Evolutionary conservation across 2,888 invertebrate genomes (phyloP), one percentile per base, ranked within the genome.

Genomic region (Ernsta delagoae): DNA sequence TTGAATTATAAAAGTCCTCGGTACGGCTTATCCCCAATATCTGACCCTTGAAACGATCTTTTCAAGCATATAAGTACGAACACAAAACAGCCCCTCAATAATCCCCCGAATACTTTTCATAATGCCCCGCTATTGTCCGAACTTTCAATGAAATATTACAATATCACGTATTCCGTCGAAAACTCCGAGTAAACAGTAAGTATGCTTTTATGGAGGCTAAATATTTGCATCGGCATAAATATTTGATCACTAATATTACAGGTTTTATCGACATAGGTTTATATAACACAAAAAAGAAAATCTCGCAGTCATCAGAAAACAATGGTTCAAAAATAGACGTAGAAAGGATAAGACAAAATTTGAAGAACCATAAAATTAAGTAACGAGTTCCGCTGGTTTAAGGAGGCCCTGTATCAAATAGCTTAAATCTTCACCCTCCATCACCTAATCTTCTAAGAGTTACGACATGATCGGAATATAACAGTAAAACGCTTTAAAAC

Each of bases 41-140:
- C 39, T 12, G 63, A 54, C 63, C 53, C 63, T 63, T 54, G 54
- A 54, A 41, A 54, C 54, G 63, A 62, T 54, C 54, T 54, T 56
- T 50, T 63, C 41, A 54, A 63, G 54, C 63, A 63, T 63, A 36
- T 63, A 63, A 63, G 63, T 63, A 63, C 54, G 63, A 63, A 63
- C 62, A 63, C 63, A 64, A 54, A 64, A 54, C 53, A 50, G 12
- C 53, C 36, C 24, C 43, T 64, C 43, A 56, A 64, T 64, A 64
- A 64, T 43, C 31, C 64, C 41, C 39, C 31, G 48, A 56, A 64
- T 56, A 56, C 56, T 64, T 31, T 43, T 31, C 56, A 43, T 64
- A 63, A 43, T 63, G 16, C 54, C 63, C 43, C 16, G 50, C 62
- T 62, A 62, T 62, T 63, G 62, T 63, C 16, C 53, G 41, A 53